Conservation (phyloP, 2,113 vertebrate genomes). For the Tragelaphus scriptus region DNA sequence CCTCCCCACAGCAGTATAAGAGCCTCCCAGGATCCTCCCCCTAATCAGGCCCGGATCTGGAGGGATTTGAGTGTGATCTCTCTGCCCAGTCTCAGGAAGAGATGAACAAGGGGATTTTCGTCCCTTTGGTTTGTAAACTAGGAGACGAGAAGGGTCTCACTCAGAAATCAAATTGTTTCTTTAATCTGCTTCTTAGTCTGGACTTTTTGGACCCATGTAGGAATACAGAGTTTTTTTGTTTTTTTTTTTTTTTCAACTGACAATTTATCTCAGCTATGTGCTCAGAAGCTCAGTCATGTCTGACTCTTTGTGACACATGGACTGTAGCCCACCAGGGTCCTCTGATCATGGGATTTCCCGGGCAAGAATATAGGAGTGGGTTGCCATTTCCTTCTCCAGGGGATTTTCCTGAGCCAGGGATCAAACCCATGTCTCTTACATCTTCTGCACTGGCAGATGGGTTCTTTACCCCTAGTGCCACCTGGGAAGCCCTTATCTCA, state of each 20-base stretch:
- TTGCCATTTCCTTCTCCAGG: not conserved
- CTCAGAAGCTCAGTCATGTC: not conserved
- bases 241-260: not conserved
- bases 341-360: not conserved
- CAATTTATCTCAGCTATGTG: not conserved
- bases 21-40: not conserved
- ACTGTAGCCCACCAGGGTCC: not conserved
- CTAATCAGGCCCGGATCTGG: fast-evolving
- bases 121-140: not conserved
- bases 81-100: not conserved
- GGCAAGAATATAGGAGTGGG: not conserved
- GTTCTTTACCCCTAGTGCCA: not conserved
- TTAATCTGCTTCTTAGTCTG: not conserved
- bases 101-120: not conserved
- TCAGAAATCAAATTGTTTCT: not conserved
- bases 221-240: not conserved
- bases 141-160: not conserved
- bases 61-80: fast-evolving
- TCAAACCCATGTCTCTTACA: not conserved
- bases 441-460: not conserved
- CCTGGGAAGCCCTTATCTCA: not conserved
- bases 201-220: not conserved
- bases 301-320: not conserved
- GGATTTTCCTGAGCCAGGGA: not conserved
- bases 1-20: not conserved